Conservation (phyloP, 2,113 vertebrate species). For the Corydoras sp. region DNA sequence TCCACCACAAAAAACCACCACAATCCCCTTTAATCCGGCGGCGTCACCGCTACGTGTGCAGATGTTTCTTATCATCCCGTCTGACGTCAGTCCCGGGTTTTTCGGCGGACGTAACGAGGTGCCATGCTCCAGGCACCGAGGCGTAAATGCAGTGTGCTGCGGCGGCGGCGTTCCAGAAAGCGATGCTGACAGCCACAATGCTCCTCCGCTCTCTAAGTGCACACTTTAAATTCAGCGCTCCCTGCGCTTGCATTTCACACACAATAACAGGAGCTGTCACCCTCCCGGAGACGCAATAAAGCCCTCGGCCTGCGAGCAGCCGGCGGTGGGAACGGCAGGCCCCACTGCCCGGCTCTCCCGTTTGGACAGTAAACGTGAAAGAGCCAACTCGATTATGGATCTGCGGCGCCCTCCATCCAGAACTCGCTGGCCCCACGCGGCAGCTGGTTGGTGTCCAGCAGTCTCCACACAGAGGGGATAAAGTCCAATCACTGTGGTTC, state of each 20-base stretch:
- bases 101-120: constrained; percentile 8
- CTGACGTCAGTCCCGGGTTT: too few species aligned
- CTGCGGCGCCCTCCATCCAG: too few species aligned
- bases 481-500: background rate
- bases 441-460: background rate
- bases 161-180: background rate
- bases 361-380: background rate
- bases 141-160: background rate
- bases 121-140: constrained; percentile 7
- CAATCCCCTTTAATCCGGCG: too few species aligned
- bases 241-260: background rate
- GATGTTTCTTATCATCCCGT: too few species aligned
- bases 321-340: background rate
- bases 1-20: too few species aligned
- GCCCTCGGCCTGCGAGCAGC: background rate
- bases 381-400: background rate
- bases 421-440: background rate
- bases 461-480: background rate
- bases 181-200: background rate
- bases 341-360: background rate
- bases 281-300: background rate
- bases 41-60: too few species aligned
- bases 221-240: constrained; percentile 6
- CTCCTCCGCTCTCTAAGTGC: constrained; percentile 1
- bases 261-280: background rate